These are phyloP conservation scores for Halcyon badia DNA, from an alignment of 2,797 vertebrate species.

Conservation along the genomic window DNA sequence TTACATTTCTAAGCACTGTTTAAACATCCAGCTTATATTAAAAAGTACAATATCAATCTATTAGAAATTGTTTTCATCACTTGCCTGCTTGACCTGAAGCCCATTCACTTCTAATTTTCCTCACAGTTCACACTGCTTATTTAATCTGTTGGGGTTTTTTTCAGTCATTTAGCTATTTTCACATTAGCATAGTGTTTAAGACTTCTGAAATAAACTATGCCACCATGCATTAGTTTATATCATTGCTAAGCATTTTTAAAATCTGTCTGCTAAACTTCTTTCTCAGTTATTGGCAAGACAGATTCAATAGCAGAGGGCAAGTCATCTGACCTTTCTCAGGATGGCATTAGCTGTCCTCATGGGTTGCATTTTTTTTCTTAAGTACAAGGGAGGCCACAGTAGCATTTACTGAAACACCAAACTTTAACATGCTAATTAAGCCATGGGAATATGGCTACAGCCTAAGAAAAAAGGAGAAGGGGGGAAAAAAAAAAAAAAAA, in stretches of 20 bases:
- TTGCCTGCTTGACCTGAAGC: slow-evolving; percentile 8
- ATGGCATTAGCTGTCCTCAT: neutral
- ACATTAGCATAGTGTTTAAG: neutral
- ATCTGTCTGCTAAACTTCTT: neutral
- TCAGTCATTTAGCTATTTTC: neutral
- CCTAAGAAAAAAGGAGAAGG: too few relatives aligned
- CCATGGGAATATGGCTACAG: neutral
- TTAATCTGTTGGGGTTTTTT: neutral
- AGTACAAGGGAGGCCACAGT: neutral
- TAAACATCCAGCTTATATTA: slow-evolving; percentile 39
- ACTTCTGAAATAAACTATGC: neutral
- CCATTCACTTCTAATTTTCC: slow-evolving; percentile 22
- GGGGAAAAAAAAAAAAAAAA: too few relatives aligned
- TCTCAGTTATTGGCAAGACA: neutral
- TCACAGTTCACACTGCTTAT: slow-evolving; percentile 21
- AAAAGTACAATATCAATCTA: neutral
- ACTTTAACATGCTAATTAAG: neutral
- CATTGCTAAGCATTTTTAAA: neutral
- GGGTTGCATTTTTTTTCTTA: neutral
- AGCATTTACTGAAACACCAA: neutral
- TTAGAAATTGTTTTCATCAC: slow-evolving; percentile 23
- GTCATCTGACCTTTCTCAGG: neutral
- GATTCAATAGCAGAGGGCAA: neutral
- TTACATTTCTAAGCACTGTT: slow-evolving; percentile 37
- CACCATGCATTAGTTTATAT: neutral